Evolutionary conservation across 2,797 vertebrate genomes (phyloP), one percentile per base, ranked within the genome.

Genomic region (Acanthopagrus latus): DNA sequence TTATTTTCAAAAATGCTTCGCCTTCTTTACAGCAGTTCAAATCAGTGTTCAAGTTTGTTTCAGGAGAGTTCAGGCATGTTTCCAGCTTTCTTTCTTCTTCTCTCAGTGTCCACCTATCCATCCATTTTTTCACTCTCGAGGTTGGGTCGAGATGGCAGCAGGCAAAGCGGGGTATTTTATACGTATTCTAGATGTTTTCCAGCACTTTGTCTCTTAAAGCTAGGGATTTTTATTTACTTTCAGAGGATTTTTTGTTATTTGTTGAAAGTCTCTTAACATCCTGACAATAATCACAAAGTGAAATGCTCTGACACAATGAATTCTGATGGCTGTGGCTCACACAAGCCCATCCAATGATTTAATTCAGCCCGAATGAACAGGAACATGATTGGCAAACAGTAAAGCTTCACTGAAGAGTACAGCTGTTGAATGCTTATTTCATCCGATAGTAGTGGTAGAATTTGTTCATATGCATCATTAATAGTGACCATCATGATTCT

Each of bases 1-100:
- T 69, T 86, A 54, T 78, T 86, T 76, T 82, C 13, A 58, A 68
- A 47, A 76, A 27, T 47, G 23, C 27, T 18, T 52, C 43, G 47
- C 76, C 5, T 16, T 17, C n/a, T 7, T 74, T 76, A 23, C 43
- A 46, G 55, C 65, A 25, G n/a, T 38, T 38, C 27, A 64, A 33
- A 50, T 71, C 0, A 44, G 21, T 56, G n/a, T 70, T 56, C 2
- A 25, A 18, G 50, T 82, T 64, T 76, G 29, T 70, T 77, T 75
- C 38, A 59, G 44, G 38, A 70, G 63, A 71, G 43, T 69, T 3
- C 23, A 54, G 33, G 57, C 65, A 21, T 38, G 57, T 64, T 58
- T 59, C 43, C 41, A 51, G 50, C 50, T n/a, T 29, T 16, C 11
- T 68, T 21, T 68, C 33, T 58, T 54, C 50, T 50, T 73, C 55